phyloP scores from a whole-genome alignment of 1,140 invertebrate species.

The Caerostris extrusa region DNA sequence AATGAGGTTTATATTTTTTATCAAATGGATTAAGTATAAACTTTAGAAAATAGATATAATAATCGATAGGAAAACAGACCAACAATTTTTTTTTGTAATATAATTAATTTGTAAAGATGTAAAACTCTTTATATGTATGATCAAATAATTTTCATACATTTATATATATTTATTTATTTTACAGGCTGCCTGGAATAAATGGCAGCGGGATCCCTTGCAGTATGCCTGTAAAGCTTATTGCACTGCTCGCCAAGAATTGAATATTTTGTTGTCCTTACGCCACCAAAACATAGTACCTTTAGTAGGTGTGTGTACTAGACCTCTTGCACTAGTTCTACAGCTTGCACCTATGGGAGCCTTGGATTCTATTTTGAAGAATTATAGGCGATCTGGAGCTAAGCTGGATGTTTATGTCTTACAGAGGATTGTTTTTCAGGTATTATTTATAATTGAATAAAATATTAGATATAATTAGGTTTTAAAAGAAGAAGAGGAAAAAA shows the following conservation, averaged over 20 bases:
- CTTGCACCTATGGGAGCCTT: conserved; percentile 95
- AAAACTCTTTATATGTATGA: no score
- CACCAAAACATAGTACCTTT: conserved; percentile 96
- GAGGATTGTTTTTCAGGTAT: conserved; percentile 91
- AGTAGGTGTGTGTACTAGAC: conserved; percentile 92
- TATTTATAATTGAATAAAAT: background rate
- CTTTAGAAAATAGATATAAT: no score
- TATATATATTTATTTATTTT: conserved; percentile 5
- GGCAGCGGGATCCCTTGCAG: conserved; percentile 94
- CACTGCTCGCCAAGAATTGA: conserved; percentile 95
- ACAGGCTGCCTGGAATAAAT: conserved; percentile 91
- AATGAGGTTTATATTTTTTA: no score
- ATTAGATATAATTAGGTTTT: background rate
- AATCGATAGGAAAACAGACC: no score
- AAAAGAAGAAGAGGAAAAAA: background rate
- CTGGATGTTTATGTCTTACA: conserved; percentile 91
- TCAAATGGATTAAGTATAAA: no score
- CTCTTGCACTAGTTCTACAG: conserved; percentile 94
- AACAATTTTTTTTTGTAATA: no score
- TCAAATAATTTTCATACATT: no score
- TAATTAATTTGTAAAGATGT: no score
- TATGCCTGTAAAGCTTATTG: conserved; percentile 97
- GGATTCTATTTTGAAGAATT: conserved; percentile 90
- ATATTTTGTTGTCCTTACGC: conserved; percentile 91
- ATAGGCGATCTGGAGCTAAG: conserved; percentile 90